Evolutionary conservation across 2,888 invertebrate species (phyloP), one percentile per base, ranked within the genome.

Genomic region (Aricia artaxerxes): DNA sequence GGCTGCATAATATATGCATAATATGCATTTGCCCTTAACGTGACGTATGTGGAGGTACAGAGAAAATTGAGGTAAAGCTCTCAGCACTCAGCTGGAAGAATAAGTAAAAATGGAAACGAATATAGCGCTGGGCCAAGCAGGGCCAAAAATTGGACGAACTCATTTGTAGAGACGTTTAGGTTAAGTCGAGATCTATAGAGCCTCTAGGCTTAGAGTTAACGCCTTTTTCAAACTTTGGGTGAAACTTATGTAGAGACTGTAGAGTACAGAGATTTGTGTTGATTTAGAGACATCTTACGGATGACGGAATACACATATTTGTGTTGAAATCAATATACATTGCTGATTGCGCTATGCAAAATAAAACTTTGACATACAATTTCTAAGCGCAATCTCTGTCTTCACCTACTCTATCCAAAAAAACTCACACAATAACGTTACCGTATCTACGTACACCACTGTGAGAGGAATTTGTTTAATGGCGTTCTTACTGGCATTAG

Each of bases 401-500:
- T 6, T 1, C 13, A 57, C 60, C 31, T 84, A 77, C 84, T 83
- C 85, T 85, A 80, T 82, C 77, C 35, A 77, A 78, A 77, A 81
- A 84, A 80, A 84, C 84, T 82, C 83, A 82, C 85, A 86, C 86
- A 86, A 82, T 80, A 80, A 83, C 84, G 85, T 82, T 85, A 84
- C 85, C 78, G 78, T 81, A 83, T 82, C 81, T 83, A 82, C 81
- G 83, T 82, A 80, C 81, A 84, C 85, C 80, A 85, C 85, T 86
- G 86, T 85, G 85, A 87, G 88, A 88, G 89, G 92, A 93, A 94
- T 94, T 94, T 94, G 93, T 94, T 92, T 92, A 93, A 94, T 92
- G 91, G 92, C 92, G 91, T 92, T 92, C 92, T 92, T 93, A 94
- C 91, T 93, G 93, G 92, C 94, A 94, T 94, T 93, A 94, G 94